Evolutionary conservation across 2,797 vertebrate genomes (phyloP), one percentile per base, ranked within the genome.

Genomic region (Capromys pilorides): DNA sequence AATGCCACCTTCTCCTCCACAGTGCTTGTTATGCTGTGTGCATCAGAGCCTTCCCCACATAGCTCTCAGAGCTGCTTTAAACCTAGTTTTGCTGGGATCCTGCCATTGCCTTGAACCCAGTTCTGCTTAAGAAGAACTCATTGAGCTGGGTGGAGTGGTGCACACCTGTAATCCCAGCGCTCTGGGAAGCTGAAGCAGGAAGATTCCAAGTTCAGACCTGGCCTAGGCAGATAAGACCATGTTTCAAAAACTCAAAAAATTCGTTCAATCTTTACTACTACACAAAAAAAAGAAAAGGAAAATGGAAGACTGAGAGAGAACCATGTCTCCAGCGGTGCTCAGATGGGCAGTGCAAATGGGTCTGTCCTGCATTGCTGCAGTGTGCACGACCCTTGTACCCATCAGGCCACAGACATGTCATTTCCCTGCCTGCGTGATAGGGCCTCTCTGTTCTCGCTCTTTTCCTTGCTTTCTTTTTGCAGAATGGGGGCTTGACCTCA

Each of bases 381-480:
- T 14, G 5, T 31, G 51, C 11, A 24, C 71, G 1, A 0, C 16
- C 0, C 11, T 11, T 4, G 0, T n/a, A 24, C 2, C 2, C 18
- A 6, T 10, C 2, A 12, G 33, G 21, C 39, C 11, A 5, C 7
- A 21, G 45, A 22, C 4, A 0, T 7, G 18, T 22, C 22, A 22
- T 79, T 57, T 39, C 54, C 24, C 45, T 24, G 11, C 61, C 31
- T 16, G 39, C 26, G 57, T 14, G 14, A n/a, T 10, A 10, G 39
- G 7, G 41, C 45, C 28, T 11, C 18, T 87, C 49, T 54, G 49
- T 33, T 51, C 45, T 79, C 49, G 5, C 33, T 79, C 3, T 45
- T 49, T 78, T 49, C 19, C 19, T n/a, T 28, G 2, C 41, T 26
- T 45, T 45, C 13, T 75, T 75, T 77, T 49, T 49, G 13, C 41